phyloP scores from a whole-genome alignment of 2,888 invertebrate species.

The Flabesymbios commensalis region DNA sequence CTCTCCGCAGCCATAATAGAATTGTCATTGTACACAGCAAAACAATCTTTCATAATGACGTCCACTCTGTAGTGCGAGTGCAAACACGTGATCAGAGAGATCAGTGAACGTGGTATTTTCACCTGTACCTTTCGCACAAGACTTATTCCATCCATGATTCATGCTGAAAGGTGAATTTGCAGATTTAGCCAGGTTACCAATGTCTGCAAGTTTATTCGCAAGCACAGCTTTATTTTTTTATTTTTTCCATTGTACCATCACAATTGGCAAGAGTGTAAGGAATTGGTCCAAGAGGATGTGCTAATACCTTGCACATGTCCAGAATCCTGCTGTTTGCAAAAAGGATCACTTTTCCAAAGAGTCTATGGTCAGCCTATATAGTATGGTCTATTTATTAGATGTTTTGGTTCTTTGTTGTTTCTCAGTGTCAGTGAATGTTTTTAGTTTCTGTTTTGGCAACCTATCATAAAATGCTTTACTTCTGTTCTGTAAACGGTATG shows the following conservation, averaged over 20 bases:
- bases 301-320: constrained; percentile 14
- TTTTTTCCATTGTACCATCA: constrained; percentile 24
- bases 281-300: constrained; percentile 25
- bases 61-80: too few species aligned
- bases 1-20: constrained; percentile 28
- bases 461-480: background rate
- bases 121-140: constrained; percentile 21
- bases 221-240: too few species aligned
- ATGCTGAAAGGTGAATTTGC: constrained; percentile 15
- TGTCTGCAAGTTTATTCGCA: constrained; percentile 11
- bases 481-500: background rate
- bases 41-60: too few species aligned
- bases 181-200: constrained; percentile 16
- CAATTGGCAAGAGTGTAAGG: constrained; percentile 25
- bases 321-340: background rate
- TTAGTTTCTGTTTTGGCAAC: constrained; percentile 1
- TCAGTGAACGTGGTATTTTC: too few species aligned
- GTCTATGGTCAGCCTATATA: background rate
- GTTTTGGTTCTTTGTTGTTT: background rate
- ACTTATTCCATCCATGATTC: constrained; percentile 24
- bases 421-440: background rate
- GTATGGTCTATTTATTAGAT: background rate
- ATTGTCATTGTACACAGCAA: constrained; percentile 23
- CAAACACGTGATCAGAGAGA: too few species aligned
- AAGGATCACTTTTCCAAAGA: background rate